These are phyloP conservation scores for Temnothorax nylanderi DNA, from an alignment of 1,140 invertebrate genomes.

Conservation along the genomic window DNA sequence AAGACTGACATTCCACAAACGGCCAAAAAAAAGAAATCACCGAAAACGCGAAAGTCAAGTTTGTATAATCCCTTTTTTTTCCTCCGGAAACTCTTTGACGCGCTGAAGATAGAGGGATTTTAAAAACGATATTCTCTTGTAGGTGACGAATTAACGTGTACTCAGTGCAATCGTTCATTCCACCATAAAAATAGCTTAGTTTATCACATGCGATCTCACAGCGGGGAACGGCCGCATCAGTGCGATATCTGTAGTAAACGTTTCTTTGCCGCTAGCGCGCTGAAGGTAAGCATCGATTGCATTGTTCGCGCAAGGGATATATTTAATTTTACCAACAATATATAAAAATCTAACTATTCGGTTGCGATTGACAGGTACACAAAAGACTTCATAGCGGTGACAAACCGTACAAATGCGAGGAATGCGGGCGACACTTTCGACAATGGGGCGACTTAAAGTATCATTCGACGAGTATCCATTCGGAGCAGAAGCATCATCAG, in stretches of 20 bases:
- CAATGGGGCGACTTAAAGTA: slow-evolving; percentile 96
- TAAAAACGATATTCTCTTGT: not conserved
- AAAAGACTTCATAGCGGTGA: slow-evolving; percentile 91
- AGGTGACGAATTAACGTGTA: slow-evolving; percentile 87
- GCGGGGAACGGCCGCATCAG: slow-evolving; percentile 91
- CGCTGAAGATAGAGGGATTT: not conserved
- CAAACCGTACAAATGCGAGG: slow-evolving; percentile 93
- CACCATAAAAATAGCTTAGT: slow-evolving; percentile 93
- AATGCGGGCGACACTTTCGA: slow-evolving; percentile 91
- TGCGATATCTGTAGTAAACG: slow-evolving; percentile 93
- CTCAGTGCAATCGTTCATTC: slow-evolving; percentile 91
- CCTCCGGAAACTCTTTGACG: not conserved
- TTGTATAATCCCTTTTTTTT: slow-evolving; percentile 3
- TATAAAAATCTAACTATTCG: not conserved
- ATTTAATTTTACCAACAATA: slow-evolving; percentile 30
- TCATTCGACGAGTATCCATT: slow-evolving; percentile 95
- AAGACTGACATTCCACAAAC: slow-evolving; percentile 81
- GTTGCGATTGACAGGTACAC: slow-evolving; percentile 86
- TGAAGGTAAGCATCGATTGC: slow-evolving; percentile 87
- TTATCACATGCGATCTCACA: slow-evolving; percentile 94
- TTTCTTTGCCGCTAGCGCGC: slow-evolving; percentile 92
- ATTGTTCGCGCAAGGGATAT: not conserved
- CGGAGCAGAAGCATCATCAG: slow-evolving; percentile 92
- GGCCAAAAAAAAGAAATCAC: slow-evolving; percentile 80
- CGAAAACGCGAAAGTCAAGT: slow-evolving; percentile 77